These are phyloP conservation scores for Glossosoma conforme DNA, from an alignment of 1,140 invertebrate species.

Conservation along the genomic window DNA sequence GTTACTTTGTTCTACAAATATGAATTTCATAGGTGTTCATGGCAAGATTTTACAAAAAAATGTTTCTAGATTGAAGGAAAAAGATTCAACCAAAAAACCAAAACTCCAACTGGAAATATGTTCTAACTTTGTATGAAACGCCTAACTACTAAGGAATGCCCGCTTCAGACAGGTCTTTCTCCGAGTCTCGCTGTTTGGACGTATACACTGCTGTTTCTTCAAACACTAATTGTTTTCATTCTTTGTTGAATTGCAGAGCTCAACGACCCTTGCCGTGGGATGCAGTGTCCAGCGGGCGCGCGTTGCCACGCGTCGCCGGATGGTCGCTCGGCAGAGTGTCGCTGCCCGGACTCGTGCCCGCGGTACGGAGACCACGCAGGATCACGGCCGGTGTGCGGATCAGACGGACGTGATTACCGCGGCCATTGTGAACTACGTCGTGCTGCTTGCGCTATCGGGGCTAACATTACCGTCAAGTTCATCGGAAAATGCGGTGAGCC, in stretches of 20 bases:
- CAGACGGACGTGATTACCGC: conserved; percentile 67
- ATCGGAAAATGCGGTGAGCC: conserved; percentile 85
- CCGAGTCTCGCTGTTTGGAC: too few relatives aligned
- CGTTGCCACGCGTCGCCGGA: conserved; percentile 72
- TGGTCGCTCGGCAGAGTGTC: conserved; percentile 65
- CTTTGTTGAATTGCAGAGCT: conserved; percentile 59
- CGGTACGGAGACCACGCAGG: conserved; percentile 76
- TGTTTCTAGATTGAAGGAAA: too few relatives aligned
- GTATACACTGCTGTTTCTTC: too few relatives aligned
- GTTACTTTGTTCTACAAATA: too few relatives aligned
- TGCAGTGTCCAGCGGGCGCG: conserved; percentile 69
- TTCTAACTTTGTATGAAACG: too few relatives aligned
- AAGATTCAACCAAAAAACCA: too few relatives aligned
- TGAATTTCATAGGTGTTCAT: too few relatives aligned
- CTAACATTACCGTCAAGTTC: conserved; percentile 80
- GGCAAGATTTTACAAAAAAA: too few relatives aligned
- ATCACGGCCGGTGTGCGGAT: conserved; percentile 68
- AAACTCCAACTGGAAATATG: too few relatives aligned
- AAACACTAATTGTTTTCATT: neutral
- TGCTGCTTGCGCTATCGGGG: conserved; percentile 66
- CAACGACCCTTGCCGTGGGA: conserved; percentile 69
- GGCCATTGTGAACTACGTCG: conserved; percentile 77
- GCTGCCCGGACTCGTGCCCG: conserved; percentile 70
- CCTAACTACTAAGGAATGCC: too few relatives aligned
- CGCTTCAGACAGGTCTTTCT: too few relatives aligned